These are phyloP conservation scores for Harpagus bidentatus DNA, from an alignment of 2,113 vertebrate genomes.

Conservation along the genomic window DNA sequence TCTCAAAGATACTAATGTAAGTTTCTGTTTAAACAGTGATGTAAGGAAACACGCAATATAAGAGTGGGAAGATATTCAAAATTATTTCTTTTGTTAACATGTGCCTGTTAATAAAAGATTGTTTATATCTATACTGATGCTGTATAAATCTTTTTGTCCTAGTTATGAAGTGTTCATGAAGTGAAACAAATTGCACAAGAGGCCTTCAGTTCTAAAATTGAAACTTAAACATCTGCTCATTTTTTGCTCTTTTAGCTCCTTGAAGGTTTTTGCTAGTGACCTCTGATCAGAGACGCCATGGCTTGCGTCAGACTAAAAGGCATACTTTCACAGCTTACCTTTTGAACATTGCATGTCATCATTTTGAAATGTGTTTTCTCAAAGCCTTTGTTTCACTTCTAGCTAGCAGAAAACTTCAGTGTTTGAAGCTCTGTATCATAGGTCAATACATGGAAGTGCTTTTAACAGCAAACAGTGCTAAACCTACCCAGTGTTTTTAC, in stretches of 20 bases:
- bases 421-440: not conserved
- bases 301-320: not conserved
- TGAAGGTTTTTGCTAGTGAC: not conserved
- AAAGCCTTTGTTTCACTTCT: not conserved
- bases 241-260: not conserved
- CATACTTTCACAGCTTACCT: not conserved
- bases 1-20: not conserved
- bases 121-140: not conserved
- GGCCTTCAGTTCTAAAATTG: not conserved
- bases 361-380: not conserved
- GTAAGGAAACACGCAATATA: not conserved
- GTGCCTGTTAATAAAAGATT: not conserved
- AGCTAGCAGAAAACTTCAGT: not conserved
- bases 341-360: fast-evolving
- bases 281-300: not conserved
- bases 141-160: not conserved
- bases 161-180: not conserved
- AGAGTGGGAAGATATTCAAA: not conserved
- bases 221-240: not conserved
- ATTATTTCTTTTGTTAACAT: not conserved
- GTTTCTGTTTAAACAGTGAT: not conserved
- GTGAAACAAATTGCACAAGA: not conserved
- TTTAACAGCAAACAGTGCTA: not conserved
- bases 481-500: not conserved
- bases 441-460: not conserved